Percentiles rank a stretch among this genome's conserved stretches.
Conservation (phyloP, 2,888 invertebrate genomes). For the Lysandra coridon region DNA sequence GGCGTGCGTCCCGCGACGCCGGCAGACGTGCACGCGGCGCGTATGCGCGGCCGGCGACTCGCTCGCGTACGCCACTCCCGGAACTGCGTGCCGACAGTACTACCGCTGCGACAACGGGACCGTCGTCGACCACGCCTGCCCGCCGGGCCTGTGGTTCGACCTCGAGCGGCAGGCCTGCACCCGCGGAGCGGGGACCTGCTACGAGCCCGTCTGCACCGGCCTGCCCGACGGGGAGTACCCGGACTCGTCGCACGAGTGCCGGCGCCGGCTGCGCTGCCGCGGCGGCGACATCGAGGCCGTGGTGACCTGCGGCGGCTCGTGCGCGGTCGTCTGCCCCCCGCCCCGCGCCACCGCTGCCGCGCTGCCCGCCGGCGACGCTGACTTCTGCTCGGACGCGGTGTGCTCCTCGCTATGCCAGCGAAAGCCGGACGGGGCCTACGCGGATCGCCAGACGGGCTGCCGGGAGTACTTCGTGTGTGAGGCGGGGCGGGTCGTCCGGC, state of each 20-base stretch:
- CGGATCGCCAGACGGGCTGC: slow-evolving; percentile 77
- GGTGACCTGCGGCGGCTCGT: slow-evolving; percentile 56
- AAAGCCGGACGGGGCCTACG: slow-evolving; percentile 79
- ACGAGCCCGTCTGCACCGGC: slow-evolving; percentile 81
- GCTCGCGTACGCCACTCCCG: slow-evolving; percentile 77
- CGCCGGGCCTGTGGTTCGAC: slow-evolving; percentile 79
- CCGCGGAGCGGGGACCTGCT: slow-evolving; percentile 78
- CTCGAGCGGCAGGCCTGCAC: slow-evolving; percentile 76
- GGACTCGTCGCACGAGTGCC: slow-evolving; percentile 80
- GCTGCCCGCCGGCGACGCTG: slow-evolving; percentile 75
- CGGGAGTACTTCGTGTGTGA: slow-evolving; percentile 81
- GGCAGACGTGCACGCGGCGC: slow-evolving; percentile 64
- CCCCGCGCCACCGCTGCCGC: slow-evolving; percentile 67
- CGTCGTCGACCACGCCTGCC: slow-evolving; percentile 73
- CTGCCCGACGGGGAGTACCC: slow-evolving; percentile 79
- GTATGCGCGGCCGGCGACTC: slow-evolving; percentile 61
- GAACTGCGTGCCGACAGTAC: slow-evolving; percentile 79
- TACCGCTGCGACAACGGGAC: slow-evolving; percentile 79
- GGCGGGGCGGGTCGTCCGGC: slow-evolving; percentile 71
- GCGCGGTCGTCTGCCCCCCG: slow-evolving; percentile 60
- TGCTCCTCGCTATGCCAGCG: slow-evolving; percentile 75
- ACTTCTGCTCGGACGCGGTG: slow-evolving; percentile 72
- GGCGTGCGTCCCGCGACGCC: slow-evolving; percentile 64
- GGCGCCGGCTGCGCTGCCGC: slow-evolving; percentile 72
- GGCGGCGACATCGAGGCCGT: slow-evolving; percentile 69